Percentiles rank a stretch among this genome's conserved stretches.
These are phyloP conservation scores for Lepidotrigona ventralis DNA, from an alignment of 1,140 invertebrate species.

Conservation along the genomic window DNA sequence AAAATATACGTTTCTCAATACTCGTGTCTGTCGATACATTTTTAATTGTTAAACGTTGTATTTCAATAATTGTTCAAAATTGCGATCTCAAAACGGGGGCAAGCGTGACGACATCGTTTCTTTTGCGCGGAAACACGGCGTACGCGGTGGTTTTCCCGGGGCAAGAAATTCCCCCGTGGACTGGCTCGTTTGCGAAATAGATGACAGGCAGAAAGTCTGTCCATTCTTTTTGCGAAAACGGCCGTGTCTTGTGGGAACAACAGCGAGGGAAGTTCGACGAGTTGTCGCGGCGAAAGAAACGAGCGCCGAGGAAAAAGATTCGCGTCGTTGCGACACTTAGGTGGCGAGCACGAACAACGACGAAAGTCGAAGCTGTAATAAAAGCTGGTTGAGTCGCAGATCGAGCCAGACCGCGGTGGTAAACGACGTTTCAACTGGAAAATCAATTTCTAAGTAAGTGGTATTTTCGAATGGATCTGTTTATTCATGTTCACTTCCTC, in stretches of 20 bases:
- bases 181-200: slow-evolving; percentile 46
- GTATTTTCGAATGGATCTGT: no score
- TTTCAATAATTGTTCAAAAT: no score
- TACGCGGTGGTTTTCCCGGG: not conserved
- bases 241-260: slow-evolving; percentile 33
- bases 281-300: slow-evolving; percentile 24
- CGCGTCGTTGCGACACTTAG: slow-evolving; percentile 22
- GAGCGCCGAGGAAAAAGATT: slow-evolving; percentile 22
- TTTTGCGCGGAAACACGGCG: not conserved
- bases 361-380: slow-evolving; percentile 15
- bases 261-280: slow-evolving; percentile 34
- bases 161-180: slow-evolving; percentile 35
- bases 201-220: slow-evolving; percentile 43
- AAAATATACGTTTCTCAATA: no score
- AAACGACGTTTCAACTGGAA: no score
- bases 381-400: not conserved
- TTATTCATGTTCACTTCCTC: no score
- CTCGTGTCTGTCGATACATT: no score
- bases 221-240: slow-evolving; percentile 24
- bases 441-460: no score
- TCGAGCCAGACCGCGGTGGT: not conserved
- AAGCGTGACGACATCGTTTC: not conserved
- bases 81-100: not conserved
- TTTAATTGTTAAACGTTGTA: no score
- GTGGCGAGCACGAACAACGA: not conserved